Evolutionary conservation across 2,113 vertebrate genomes (phyloP).

Genomic region (Cochlearius cochlearius): DNA sequence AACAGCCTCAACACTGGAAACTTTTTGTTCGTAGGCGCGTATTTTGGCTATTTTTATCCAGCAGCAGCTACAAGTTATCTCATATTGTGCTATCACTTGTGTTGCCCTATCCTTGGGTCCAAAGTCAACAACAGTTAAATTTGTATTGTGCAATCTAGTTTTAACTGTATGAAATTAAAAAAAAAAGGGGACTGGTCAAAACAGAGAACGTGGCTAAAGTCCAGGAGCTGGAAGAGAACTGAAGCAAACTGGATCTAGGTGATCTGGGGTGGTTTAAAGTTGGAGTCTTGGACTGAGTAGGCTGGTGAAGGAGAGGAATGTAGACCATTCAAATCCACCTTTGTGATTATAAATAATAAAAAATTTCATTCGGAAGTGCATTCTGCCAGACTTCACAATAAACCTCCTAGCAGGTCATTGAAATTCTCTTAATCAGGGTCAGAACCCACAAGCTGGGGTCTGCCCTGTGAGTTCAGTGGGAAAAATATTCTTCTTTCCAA

Average conservation of each 20-base stretch:
- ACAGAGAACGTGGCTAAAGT: neutral
- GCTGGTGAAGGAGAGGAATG: conserved; percentile 26
- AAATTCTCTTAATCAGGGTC: conserved; percentile 86
- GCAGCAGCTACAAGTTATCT: conserved; percentile 34
- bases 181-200: neutral
- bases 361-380: conserved; percentile 80
- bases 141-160: neutral
- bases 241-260: neutral
- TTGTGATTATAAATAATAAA: conserved; percentile 80
- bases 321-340: conserved; percentile 66
- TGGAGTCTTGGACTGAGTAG: neutral
- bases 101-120: conserved; percentile 1
- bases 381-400: conserved; percentile 81
- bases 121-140: conserved; percentile 32
- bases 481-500: conserved; percentile 78
- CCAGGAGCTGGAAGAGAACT: neutral
- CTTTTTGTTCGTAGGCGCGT: conserved; percentile 21
- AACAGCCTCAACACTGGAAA: conserved; percentile 3
- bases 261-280: neutral
- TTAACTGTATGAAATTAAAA: conserved; percentile 6
- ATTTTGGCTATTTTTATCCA: conserved; percentile 57
- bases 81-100: neutral
- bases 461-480: conserved; percentile 85
- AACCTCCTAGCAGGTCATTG: conserved; percentile 81
- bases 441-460: conserved; percentile 86